phyloP scores from a whole-genome alignment of 2,888 invertebrate genomes.

The Ephialtes manifestator region DNA sequence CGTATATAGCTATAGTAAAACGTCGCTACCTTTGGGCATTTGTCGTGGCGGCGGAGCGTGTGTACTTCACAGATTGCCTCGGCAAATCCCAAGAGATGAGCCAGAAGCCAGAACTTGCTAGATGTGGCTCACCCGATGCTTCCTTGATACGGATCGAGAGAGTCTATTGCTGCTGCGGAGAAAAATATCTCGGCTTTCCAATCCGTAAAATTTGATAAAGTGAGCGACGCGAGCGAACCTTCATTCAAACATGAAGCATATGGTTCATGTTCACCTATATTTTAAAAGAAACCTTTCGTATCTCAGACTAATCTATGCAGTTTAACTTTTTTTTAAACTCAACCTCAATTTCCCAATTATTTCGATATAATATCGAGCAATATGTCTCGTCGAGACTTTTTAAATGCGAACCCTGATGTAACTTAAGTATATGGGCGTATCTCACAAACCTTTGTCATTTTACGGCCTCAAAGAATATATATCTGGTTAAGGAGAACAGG shows the following conservation, averaged over 20 bases:
- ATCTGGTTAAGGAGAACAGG: too few relatives aligned
- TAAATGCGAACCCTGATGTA: too few relatives aligned
- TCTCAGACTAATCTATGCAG: not conserved
- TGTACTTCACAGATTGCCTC: slow-evolving; percentile 55
- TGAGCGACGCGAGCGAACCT: not conserved
- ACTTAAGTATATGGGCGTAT: too few relatives aligned
- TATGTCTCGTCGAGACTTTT: too few relatives aligned
- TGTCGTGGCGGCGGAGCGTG: not conserved
- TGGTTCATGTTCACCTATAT: not conserved
- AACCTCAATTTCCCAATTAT: too few relatives aligned
- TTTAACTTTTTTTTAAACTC: not conserved
- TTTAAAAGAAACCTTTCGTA: not conserved
- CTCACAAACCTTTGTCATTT: too few relatives aligned
- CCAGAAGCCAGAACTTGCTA: slow-evolving; percentile 7
- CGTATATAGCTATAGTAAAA: not conserved
- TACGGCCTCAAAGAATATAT: too few relatives aligned
- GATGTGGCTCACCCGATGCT: slow-evolving; percentile 4
- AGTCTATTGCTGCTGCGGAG: not conserved
- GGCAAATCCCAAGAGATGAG: slow-evolving; percentile 38
- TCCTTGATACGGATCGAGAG: slow-evolving; percentile 18
- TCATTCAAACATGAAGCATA: not conserved
- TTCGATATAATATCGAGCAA: too few relatives aligned
- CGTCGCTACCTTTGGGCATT: slow-evolving; percentile 21
- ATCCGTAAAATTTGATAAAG: slow-evolving; percentile 44
- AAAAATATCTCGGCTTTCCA: slow-evolving; percentile 29